Base-by-base conservation (phyloP, 2,888 invertebrate genomes). In the Drosophila eohydei region DNA sequence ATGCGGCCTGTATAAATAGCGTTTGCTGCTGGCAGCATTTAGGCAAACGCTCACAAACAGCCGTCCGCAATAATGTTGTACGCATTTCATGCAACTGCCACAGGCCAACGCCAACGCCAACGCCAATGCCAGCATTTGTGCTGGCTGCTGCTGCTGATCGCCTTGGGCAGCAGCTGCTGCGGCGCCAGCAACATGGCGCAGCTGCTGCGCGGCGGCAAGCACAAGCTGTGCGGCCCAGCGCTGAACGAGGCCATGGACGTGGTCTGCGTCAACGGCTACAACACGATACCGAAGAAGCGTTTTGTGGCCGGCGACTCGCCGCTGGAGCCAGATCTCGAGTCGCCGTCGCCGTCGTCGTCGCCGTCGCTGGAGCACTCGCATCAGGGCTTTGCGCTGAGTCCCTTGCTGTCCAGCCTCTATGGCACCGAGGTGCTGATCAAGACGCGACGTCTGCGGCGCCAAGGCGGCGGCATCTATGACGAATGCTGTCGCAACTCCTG, bases 401-500 rank as follows among this genome's bases (percentile, higher is more conserved):
- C 80, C 0, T 52, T 91, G 60, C 76, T 89, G 8, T 74, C 83
- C 46, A 69, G 80, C 48, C 52, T 91, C 21, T 81, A 79, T 40
- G 77, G 76, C 21, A 56, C 57, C 7, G 78, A 89, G 46, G 68
- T 85, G 51, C 59, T 89, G 16, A 68, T 89, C 52, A 76, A 90
- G 60, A 86, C 89, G 11, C 81, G 81, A 6, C 81, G 81, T 32
- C 61, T 60, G 43, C 54, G 78, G 30, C 74, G 80, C 8, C 68
- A 75, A 38, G 58, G 70, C 26, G 75, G 80, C 14, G 79, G 83
- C 63, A 75, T 88, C 56, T 76, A 90, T 59, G 81, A 89, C 28
- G 90, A 91, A 59, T 90, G 91, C 62, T 91, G 91, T 36, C 70
- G 77, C 41, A 75, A 83, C 26, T 54, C 77, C 9, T 91, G 91